Base-by-base conservation (phyloP, 2,113 vertebrate species). In the Chroicocephalus ridibundus region DNA sequence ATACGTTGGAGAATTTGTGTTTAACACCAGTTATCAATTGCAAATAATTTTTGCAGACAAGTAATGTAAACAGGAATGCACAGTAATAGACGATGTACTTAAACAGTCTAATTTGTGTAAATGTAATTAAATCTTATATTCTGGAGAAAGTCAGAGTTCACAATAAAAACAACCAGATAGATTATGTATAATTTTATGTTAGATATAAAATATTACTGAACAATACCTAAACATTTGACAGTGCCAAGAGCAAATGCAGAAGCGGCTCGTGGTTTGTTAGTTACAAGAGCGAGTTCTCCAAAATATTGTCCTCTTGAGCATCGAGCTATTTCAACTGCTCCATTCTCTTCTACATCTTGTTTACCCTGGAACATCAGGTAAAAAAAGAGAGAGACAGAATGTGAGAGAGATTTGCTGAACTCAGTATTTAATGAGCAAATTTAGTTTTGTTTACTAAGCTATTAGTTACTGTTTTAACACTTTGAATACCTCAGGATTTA, bases 251-350 rank as follows among this genome's bases (percentile, higher is more conserved):
- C 99, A 40, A 99, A 99, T 7, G 99, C 99, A n/a, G 99, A 99
- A 36, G 99, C 99, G 4, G 99, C 99, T 97, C 99, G 98, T 49
- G 99, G 99, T 93, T 99, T 99, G 98, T 99, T 99, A 58, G 99
- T 99, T 80, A 99, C 99, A 86, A 99, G 98, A 47, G 99, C 99
- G 88, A 99, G 97, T 96, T 99, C 99, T 95, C 99, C 99, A 90
- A 99, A 99, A 98, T 99, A 99, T 58, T 99, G 99, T 83, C 99
- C 99, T 96, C 99, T 98, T 36, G 98, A 98, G 97, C 99, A 99
- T 40, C 98, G 98, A 52, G 99, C 98, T 11, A 99, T 99, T 91
- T 99, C 99, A 88, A 99, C 98, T 34, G 99, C 99, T 88, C 98
- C 99, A 6, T 98, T 98, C 94, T 98, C 98, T 96, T 99, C 98